Evolutionary conservation across 2,113 vertebrate genomes (phyloP).

Genomic region (Nansenia antarctica): DNA sequence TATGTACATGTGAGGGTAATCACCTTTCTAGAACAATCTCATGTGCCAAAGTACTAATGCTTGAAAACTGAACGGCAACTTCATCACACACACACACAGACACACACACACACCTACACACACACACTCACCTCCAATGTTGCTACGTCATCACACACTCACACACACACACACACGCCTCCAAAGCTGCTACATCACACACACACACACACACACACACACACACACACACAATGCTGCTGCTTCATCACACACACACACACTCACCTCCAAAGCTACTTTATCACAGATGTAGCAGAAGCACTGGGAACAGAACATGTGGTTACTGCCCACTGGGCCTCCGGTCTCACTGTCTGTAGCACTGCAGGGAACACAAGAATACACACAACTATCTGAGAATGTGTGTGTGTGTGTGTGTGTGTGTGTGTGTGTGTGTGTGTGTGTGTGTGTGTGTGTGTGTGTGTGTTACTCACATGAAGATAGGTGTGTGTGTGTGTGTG

Average conservation of each 20-base stretch:
- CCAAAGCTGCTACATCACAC: neutral
- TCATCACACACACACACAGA: too few relatives aligned
- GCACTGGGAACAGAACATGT: slow-evolving; percentile 77
- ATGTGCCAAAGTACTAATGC: too few relatives aligned
- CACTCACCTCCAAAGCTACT: slow-evolving; percentile 70
- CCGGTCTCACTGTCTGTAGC: slow-evolving; percentile 55
- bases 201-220: neutral
- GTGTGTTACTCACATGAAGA: neutral
- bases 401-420: neutral
- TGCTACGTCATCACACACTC: neutral
- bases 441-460: neutral
- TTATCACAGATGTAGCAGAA: slow-evolving; percentile 88
- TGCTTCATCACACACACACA: neutral
- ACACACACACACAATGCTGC: slow-evolving; percentile 64
- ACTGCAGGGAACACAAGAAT: slow-evolving; percentile 51
- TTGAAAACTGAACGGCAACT: too few relatives aligned
- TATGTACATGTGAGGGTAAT: too few relatives aligned
- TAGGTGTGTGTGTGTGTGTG: neutral
- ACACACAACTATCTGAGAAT: neutral
- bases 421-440: too few relatives aligned
- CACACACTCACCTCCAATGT: neutral
- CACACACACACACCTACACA: neutral
- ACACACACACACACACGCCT: neutral
- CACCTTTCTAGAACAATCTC: too few relatives aligned
- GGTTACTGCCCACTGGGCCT: slow-evolving; percentile 67